Base-by-base conservation (phyloP, 2,113 vertebrate genomes). In the Eupsittula cactorum region DNA sequence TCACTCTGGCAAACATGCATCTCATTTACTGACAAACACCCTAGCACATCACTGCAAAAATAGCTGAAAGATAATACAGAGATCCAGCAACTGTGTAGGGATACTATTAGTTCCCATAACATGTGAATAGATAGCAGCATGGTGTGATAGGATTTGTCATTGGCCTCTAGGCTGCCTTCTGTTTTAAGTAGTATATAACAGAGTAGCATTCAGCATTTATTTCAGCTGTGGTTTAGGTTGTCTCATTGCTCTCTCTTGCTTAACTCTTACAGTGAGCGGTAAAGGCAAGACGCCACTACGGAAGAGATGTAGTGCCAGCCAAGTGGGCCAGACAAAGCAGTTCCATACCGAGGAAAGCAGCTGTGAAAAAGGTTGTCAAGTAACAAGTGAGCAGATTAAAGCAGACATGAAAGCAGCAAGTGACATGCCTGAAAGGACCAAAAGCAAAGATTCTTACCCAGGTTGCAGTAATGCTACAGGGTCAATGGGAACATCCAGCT, bases 371-470 rank as follows among this genome's bases (percentile, higher is more conserved):
- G 99, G 99, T 95, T 99, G 99, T 96, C 99, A 99, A 97, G 99
- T 99, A 96, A 99, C 98, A 96, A 99, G 99, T 33, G 99, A 99
- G 92, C 99, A 99, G 97, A 99, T 99, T 94, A 99, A 99, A 96
- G 99, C 99, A 16, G 99, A 99, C 97, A 99, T 99, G 98, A 99
- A 99, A 96, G 99, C 99, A 46, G 99, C 99, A 78, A 98, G 97
- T 46, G 99, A 99, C 91, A 98, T 97, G 90, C 97, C 98, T 13
- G 98, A 99, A 82, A 98, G 97, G 95, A 98, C 82, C 95, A 98
- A 98, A 96, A 94, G 67, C 97, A 98, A 98, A 96, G 98, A 98
- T 96, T 96, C 96, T 79, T 97, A 97, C 91, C 82, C 98, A 89
- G 49, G 95, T 91, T 98, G 98, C 96, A 80, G 96, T 96, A 87